These are phyloP conservation scores for Philotrypesis tridentata DNA, from an alignment of 1,140 invertebrate species.

Conservation along the genomic window DNA sequence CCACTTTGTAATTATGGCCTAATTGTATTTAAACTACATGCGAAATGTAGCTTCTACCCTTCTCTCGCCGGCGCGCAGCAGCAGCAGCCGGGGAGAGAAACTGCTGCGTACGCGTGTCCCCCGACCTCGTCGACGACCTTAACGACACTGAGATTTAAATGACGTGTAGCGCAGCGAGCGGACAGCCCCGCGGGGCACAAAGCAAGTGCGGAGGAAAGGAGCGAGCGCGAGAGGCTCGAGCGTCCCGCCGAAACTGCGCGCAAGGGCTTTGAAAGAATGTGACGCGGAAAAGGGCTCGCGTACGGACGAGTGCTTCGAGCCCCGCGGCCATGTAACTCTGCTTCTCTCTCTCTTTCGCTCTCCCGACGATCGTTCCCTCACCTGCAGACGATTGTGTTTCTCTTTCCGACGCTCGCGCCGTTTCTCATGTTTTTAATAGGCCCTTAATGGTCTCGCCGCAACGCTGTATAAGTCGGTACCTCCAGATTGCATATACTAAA, in stretches of 20 bases:
- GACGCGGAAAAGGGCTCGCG: background rate
- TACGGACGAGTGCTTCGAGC: background rate
- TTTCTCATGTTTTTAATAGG: background rate
- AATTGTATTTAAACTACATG: slow-evolving; percentile 53
- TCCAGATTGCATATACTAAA: background rate
- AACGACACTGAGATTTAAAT: slow-evolving; percentile 57
- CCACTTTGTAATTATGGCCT: slow-evolving; percentile 49
- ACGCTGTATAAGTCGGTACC: too few species aligned
- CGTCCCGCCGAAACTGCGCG: background rate
- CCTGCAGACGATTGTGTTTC: background rate
- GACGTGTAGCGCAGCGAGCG: slow-evolving; percentile 16
- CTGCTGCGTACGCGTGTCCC: background rate
- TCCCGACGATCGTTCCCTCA: too few species aligned
- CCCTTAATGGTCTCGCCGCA: background rate
- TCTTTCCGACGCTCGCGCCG: background rate
- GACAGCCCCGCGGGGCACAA: slow-evolving; percentile 41
- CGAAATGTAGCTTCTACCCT: slow-evolving; percentile 26
- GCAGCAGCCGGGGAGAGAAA: background rate
- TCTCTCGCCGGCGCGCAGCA: background rate
- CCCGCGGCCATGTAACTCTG: too few species aligned
- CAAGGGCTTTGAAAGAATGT: slow-evolving; percentile 18
- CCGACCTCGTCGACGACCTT: slow-evolving; percentile 34
- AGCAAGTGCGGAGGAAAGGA: slow-evolving; percentile 53
- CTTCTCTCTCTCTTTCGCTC: too few species aligned
- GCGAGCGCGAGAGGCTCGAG: slow-evolving; percentile 4